Base-by-base conservation (phyloP, 2,888 invertebrate genomes). In the Apoderus coryli region DNA sequence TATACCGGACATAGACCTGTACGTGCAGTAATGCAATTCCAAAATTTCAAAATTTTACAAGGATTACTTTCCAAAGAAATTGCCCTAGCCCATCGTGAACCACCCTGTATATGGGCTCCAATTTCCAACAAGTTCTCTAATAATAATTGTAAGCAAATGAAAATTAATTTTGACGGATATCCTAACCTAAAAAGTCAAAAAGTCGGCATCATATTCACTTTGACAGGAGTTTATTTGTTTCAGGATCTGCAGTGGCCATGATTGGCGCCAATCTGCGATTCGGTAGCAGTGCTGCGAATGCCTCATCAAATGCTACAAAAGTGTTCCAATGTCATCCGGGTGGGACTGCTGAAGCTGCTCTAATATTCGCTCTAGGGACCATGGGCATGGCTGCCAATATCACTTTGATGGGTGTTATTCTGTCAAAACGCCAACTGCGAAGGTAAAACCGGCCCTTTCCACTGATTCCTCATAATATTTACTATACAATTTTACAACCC, bases 351-450 rank as follows among this genome's bases (percentile, higher is more conserved):
- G 80, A 81, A 54, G 82, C 82, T 3, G 75, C 76, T 2, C 70
- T 82, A 10, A 71, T 82, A 43, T 70, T 82, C 46, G 73, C 77
- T 27, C 65, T 84, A 6, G 80, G 78, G 3, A 69, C 76, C 3
- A 65, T 84, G 38, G 84, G 84, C 34, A 80, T 84, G 68, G 73
- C 75, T 0, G 81, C 84, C 15, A 85, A 85, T 58, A 60, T 82
- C 40, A 73, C 78, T 16, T 68, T 85, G 30, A 84, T 84, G 79
- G 69, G 72, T 6, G 72, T 85, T 41, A 82, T 85, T 49, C 63
- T 84, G 28, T 72, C 75, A 58, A 79, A 79, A 59, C 72, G 75
- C 47, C 79, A 81, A 52, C 63, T 85, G 23, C 64, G 84, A 50
- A 75, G 82, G 82, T 82, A 60, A 40, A 27, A 19, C 31, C 24